Percentiles rank a stretch among this genome's conserved stretches.
Evolutionary conservation across 2,888 invertebrate genomes (phyloP).

Genomic region (Rhamnusium bicolor): DNA sequence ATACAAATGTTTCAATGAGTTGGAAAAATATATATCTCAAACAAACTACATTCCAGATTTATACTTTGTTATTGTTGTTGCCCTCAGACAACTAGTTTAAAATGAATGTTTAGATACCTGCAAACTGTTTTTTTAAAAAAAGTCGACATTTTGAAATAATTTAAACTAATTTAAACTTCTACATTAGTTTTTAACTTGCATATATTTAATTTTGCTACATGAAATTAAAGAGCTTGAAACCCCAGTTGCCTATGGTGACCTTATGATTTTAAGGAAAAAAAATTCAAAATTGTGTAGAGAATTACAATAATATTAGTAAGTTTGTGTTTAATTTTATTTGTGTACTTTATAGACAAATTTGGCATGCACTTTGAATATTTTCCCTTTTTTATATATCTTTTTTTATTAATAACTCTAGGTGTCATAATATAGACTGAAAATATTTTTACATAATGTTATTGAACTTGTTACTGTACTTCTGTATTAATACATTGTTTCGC

Average conservation of each 20-base stretch:
- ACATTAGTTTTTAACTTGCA: conserved; percentile 4
- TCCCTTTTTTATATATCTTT: conserved; percentile 41
- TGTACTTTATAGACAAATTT: conserved; percentile 52
- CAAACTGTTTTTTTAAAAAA: too few relatives aligned
- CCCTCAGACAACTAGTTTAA: too few relatives aligned
- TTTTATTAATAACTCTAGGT: conserved; percentile 47
- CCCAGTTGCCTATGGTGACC: conserved; percentile 69
- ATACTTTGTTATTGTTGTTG: too few relatives aligned
- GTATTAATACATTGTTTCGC: conserved; percentile 29
- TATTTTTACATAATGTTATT: conserved; percentile 63
- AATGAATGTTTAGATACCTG: too few relatives aligned
- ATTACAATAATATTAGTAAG: conserved; percentile 42
- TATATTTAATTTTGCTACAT: conserved; percentile 37
- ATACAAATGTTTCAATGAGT: too few relatives aligned
- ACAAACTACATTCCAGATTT: too few relatives aligned
- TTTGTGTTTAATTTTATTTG: conserved; percentile 46
- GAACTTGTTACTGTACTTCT: conserved; percentile 52
- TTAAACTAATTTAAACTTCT: too few relatives aligned
- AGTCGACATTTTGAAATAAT: too few relatives aligned
- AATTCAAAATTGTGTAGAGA: conserved; percentile 60
- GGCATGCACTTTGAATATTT: conserved; percentile 58
- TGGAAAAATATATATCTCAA: too few relatives aligned
- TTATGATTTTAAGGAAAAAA: conserved; percentile 57
- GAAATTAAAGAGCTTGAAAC: conserved; percentile 66
- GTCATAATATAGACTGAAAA: conserved; percentile 65